A percentile compares a stretch with the other conserved stretches of the same genome.
These are phyloP conservation scores for Drosophila parabipectinata DNA, from an alignment of 1,140 invertebrate species.

Conservation along the genomic window DNA sequence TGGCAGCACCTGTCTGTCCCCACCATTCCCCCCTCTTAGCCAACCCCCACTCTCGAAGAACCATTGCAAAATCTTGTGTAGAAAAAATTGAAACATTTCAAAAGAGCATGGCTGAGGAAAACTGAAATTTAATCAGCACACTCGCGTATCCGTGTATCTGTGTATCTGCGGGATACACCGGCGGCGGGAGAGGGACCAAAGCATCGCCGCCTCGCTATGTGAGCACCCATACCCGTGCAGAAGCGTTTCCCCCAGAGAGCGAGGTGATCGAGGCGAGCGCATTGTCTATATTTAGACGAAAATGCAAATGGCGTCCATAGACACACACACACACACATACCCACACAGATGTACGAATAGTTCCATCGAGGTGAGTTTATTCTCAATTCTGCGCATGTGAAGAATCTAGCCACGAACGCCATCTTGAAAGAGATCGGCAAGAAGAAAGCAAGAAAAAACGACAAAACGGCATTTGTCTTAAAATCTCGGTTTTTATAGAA, in stretches of 20 bases:
- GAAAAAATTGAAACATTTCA: constrained; percentile 53
- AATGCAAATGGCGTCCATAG: constrained; percentile 71
- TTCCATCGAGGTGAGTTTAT: constrained; percentile 29
- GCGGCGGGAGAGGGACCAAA: constrained; percentile 45
- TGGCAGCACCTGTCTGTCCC: constrained; percentile 67
- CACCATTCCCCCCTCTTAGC: background rate
- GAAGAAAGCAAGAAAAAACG: constrained; percentile 1
- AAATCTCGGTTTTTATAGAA: constrained; percentile 66
- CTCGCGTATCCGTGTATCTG: constrained; percentile 16
- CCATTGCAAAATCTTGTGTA: constrained; percentile 50
- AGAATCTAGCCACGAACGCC: constrained; percentile 14
- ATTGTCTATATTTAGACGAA: constrained; percentile 73
- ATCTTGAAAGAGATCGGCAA: constrained; percentile 38
- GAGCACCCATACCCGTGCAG: constrained; percentile 17
- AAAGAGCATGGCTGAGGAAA: constrained; percentile 49
- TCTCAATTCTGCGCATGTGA: constrained; percentile 47
- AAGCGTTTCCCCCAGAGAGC: background rate
- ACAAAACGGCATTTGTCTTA: constrained; percentile 2
- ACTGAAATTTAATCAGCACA: constrained; percentile 77
- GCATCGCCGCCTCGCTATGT: constrained; percentile 55
- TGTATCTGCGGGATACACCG: constrained; percentile 6
- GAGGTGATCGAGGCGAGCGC: constrained; percentile 49
- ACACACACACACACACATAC: constrained; percentile 11
- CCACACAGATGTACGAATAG: constrained; percentile 1
- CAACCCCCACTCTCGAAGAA: background rate